A percentile compares a stretch with the other conserved stretches of the same genome.
phyloP scores from a whole-genome alignment of 2,797 vertebrate genomes.

The Botia almorhae region DNA sequence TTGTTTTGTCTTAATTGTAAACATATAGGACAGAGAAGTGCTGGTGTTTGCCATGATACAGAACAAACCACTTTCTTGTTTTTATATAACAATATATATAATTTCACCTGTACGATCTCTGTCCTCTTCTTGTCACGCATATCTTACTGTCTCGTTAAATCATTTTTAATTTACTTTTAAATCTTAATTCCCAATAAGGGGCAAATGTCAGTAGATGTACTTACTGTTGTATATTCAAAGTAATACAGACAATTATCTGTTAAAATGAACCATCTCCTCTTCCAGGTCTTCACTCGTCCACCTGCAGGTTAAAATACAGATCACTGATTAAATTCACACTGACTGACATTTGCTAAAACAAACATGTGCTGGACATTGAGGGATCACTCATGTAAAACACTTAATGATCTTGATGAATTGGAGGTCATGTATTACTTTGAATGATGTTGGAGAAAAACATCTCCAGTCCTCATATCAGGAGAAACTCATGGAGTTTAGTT shows the following conservation, averaged over 20 bases:
- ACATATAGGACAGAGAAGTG: neutral
- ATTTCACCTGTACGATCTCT: neutral
- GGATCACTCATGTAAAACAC: conserved; percentile 63
- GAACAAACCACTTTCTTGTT: neutral
- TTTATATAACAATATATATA: neutral
- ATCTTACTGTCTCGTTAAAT: neutral
- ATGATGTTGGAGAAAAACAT: neutral
- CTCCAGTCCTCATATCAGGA: no score
- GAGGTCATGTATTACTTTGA: neutral
- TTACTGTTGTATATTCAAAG: conserved; percentile 94
- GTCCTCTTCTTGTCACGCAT: neutral
- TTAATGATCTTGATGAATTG: no score
- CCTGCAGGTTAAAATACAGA: conserved; percentile 73
- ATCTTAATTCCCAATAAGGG: neutral
- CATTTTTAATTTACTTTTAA: neutral
- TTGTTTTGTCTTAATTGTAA: conserved; percentile 1
- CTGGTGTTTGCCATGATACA: neutral
- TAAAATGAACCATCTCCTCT: conserved; percentile 97
- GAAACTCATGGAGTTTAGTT: neutral
- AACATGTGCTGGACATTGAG: neutral
- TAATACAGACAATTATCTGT: conserved; percentile 99
- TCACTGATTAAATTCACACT: neutral
- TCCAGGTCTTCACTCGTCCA: conserved; percentile 98
- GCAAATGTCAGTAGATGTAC: conserved; percentile 68
- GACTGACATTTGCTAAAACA: neutral